Conservation (phyloP, 64 coral and sea anemone species). For the Dendrophyllia cribrosa region DNA sequence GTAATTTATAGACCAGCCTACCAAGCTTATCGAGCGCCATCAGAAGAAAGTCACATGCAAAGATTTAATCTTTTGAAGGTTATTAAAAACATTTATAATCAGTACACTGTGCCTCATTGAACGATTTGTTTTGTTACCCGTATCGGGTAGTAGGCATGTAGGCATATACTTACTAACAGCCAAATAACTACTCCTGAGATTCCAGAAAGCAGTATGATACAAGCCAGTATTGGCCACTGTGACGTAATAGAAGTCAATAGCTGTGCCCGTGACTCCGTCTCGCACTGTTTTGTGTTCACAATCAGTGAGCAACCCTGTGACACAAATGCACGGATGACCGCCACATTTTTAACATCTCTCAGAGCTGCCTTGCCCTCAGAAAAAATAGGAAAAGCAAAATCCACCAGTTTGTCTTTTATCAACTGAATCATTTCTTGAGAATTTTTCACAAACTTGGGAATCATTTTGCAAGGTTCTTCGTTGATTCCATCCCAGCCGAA, state of each 20-base stretch:
- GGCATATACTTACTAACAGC: constrained; percentile 53
- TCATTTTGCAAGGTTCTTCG: neutral
- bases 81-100: neutral
- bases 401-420: constrained; percentile 10
- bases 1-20: too few relatives aligned
- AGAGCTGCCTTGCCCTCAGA: neutral
- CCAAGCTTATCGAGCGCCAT: too few relatives aligned
- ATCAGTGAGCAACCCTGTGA: constrained; percentile 4
- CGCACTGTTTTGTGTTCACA: constrained; percentile 24
- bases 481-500: neutral
- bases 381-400: constrained; percentile 29
- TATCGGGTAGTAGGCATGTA: neutral
- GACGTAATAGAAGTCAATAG: constrained; percentile 32
- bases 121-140: too few relatives aligned
- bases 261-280: neutral
- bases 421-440: neutral
- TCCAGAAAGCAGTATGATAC: constrained; percentile 26
- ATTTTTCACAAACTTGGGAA: neutral
- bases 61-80: too few relatives aligned
- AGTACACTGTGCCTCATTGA: neutral
- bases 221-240: constrained; percentile 34
- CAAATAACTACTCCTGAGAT: constrained; percentile 69
- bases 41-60: too few relatives aligned
- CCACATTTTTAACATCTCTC: neutral
- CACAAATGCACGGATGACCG: constrained; percentile 2